Base-by-base conservation (phyloP, 2,888 invertebrate species). In the Drosophila eohydei region DNA sequence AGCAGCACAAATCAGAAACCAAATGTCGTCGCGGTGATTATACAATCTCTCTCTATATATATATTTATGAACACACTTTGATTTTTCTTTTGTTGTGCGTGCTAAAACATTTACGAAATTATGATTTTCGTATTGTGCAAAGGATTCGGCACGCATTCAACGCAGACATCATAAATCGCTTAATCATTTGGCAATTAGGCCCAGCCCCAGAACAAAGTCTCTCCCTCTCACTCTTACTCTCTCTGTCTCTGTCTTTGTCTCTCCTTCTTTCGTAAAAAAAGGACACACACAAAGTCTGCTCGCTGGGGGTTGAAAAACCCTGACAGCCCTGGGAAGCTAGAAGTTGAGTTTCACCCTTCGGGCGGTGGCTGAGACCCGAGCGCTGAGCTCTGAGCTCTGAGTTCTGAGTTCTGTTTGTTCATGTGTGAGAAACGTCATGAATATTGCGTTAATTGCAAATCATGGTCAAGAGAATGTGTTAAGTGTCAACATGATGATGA, bases 151-250 rank as follows among this genome's bases (percentile, higher is more conserved):
- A 84, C 86, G 89, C 87, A 83, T 79, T 82, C 83, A 78, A 66
- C 71, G 80, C 82, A 88, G 91, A 91, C 91, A 92, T 92, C 90
- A 91, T 90, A 92, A 92, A 92, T 92, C 92, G 92, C 91, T 92
- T 92, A 92, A 92, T 92, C 92, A 92, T 92, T 91, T 90, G 91
- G 91, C 92, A 92, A 92, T 92, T 92, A 92, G 91, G 91, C 87
- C 70, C 79, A 64, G 82, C 77, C 74, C 74, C 69, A 80, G 69
- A 51, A 66, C 59, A 67, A 59, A 60, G 38, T 71, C 50, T 21
- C 41, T 28, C 50, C 21, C 30, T 28, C 50, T 54, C 28, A 60
- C 32, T 58, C 16, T n/a, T 28, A 28, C 28, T 11, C 38, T 52
- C 12, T 12, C 36, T 38, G n/a, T 14, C n/a, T 38, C 14, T 26